A percentile compares a stretch with the other conserved stretches of the same genome.
Evolutionary conservation across 2,888 invertebrate species (phyloP).

Genomic region (Melipona beecheii): DNA sequence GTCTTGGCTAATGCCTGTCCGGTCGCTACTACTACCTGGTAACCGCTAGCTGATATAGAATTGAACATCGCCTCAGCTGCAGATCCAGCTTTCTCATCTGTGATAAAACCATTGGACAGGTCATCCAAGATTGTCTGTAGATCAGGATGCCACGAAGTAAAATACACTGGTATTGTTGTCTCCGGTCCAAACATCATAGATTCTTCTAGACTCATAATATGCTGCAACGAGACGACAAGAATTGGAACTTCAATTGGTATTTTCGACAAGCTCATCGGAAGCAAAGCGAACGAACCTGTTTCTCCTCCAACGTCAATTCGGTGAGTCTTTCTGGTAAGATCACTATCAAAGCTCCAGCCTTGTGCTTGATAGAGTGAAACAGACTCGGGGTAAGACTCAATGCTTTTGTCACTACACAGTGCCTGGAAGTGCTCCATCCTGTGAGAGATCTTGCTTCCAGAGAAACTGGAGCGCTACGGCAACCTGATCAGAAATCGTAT

Average conservation of each 20-base stretch:
- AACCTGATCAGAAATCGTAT: constrained; percentile 86
- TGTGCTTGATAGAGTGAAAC: constrained; percentile 90
- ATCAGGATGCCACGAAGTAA: constrained; percentile 90
- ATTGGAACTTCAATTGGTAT: not conserved
- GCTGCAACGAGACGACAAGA: constrained; percentile 84
- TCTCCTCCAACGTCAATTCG: constrained; percentile 87
- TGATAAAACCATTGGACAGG: constrained; percentile 88
- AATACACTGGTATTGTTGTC: constrained; percentile 94
- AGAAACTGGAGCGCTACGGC: constrained; percentile 93
- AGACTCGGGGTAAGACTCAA: constrained; percentile 92
- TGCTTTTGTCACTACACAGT: constrained; percentile 93
- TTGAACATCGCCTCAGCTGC: constrained; percentile 93
- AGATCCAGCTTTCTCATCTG: constrained; percentile 90
- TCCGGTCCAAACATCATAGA: constrained; percentile 92
- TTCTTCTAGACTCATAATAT: constrained; percentile 91
- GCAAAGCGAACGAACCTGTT: constrained; percentile 86
- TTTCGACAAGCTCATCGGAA: not conserved
- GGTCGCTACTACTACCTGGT: constrained; percentile 94
- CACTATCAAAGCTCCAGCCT: constrained; percentile 94
- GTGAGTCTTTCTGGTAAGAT: constrained; percentile 91
- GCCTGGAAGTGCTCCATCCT: constrained; percentile 94
- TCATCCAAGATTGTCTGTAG: constrained; percentile 91
- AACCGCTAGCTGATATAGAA: constrained; percentile 96
- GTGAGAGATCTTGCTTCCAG: constrained; percentile 94
- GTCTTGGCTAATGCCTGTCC: constrained; percentile 89